phyloP scores from a whole-genome alignment of 2,797 vertebrate genomes.

The Choloepus didactylus region DNA sequence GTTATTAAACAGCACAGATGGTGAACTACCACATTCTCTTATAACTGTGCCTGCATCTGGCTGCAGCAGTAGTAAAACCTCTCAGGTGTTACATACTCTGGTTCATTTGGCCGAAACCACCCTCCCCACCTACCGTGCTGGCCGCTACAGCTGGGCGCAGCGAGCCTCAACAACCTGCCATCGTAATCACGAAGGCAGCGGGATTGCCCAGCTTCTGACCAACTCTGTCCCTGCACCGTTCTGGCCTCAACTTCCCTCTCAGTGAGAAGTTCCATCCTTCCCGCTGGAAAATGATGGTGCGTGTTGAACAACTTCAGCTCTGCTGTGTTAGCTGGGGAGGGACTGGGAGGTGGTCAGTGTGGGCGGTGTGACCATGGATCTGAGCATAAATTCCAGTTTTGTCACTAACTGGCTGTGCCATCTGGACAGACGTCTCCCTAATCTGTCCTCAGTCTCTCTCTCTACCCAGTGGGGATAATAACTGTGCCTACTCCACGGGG shows the following conservation, averaged over 20 bases:
- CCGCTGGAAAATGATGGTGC: background rate
- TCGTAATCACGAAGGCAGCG: background rate
- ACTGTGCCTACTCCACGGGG: background rate
- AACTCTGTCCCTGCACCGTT: background rate
- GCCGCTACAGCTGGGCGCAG: background rate
- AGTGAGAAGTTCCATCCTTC: background rate
- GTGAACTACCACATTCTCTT: slow-evolving; percentile 40
- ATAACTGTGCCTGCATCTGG: slow-evolving; percentile 62
- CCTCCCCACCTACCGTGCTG: background rate
- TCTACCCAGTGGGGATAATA: background rate
- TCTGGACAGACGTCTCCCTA: background rate
- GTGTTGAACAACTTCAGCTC: background rate
- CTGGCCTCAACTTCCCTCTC: background rate
- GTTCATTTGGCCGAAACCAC: slow-evolving; percentile 16
- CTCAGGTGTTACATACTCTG: slow-evolving; percentile 40
- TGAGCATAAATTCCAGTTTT: background rate
- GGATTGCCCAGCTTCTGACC: background rate
- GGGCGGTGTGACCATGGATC: background rate
- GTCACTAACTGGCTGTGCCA: background rate
- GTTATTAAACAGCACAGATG: slow-evolving; percentile 35
- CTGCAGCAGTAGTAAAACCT: slow-evolving; percentile 29
- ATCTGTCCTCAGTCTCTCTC: background rate
- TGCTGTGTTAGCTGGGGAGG: background rate
- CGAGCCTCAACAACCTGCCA: background rate
- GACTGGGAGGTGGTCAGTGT: background rate